Evolutionary conservation across 1,140 invertebrate genomes (phyloP), one percentile per base, ranked within the genome.

Genomic region (Caenorhabditis latens): DNA sequence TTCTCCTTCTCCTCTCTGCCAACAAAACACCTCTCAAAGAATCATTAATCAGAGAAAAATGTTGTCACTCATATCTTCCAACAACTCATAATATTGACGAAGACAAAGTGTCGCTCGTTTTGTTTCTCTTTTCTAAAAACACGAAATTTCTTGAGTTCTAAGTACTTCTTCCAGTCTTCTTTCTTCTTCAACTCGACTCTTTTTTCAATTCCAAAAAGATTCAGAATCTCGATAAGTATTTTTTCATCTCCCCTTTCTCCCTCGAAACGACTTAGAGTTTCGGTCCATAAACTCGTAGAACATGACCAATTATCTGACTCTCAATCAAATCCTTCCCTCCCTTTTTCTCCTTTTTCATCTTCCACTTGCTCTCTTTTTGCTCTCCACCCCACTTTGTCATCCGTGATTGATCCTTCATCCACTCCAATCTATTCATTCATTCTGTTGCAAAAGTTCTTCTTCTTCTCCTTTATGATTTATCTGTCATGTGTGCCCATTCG

Each of bases 231-330:
- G 71, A 79, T 79, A 79, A 79, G 71, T 50, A 53, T 79, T 50
- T 79, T 19, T 71, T 43, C 42, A 24, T 43, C 46, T 43, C 11
- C 40, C 21, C 0, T 4, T 63, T 32, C 24, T 63, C 32, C 61
- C 19, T 14, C 14, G 55, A 58, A 14, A 19, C 50, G 32, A 53
- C 50, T 13, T n/a, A 32, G 24, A 46, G 43, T 71, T 46, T 71
- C 65, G 65, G 65, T 48, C 71, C 71, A 79, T 79, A 79, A 79
- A 79, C 71, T 24, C 24, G 21, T 13, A 24, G 71, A 79, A 53
- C 71, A 79, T 79, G 71, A 79, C 46, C 71, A 79, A 79, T 79
- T 79, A 79, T 79, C 71, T 48, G 71, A 53, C n/a, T 24, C 71
- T 79, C 71, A 42, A 79, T 83, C 79, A 57, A 42, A 83, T 55